Percentiles rank a stretch among this genome's conserved stretches.
Evolutionary conservation across 2,888 invertebrate genomes (phyloP).

Genomic region (Podabrus alpinus): DNA sequence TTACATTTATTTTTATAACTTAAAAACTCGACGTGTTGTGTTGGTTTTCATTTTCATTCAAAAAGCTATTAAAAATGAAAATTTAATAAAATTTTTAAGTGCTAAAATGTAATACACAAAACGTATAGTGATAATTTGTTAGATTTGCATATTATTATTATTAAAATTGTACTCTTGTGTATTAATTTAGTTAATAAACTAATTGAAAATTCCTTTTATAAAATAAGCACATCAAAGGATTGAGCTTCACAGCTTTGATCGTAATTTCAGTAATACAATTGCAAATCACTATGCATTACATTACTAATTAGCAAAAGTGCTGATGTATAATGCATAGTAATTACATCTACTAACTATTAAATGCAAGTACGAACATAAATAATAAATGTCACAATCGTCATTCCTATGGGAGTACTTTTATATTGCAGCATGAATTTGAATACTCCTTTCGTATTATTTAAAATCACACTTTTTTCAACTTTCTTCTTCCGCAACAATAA

Average conservation of each 20-base stretch:
- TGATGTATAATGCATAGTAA: slow-evolving; percentile 23
- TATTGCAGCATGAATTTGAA: background rate
- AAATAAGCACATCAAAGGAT: slow-evolving; percentile 25
- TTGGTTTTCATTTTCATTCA: background rate
- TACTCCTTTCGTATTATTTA: background rate
- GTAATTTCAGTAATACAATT: slow-evolving; percentile 23
- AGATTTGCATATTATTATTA: slow-evolving; percentile 7
- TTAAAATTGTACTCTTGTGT: slow-evolving; percentile 14
- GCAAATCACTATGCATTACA: slow-evolving; percentile 23
- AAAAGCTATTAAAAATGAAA: background rate
- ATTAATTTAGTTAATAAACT: slow-evolving; percentile 20
- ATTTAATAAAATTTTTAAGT: background rate
- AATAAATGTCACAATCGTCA: slow-evolving; percentile 16
- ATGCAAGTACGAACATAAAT: slow-evolving; percentile 13
- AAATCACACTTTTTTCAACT: background rate
- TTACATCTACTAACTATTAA: slow-evolving; percentile 24
- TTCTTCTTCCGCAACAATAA: background rate
- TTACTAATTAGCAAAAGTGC: slow-evolving; percentile 26
- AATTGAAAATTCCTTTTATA: slow-evolving; percentile 27
- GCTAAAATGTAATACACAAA: background rate
- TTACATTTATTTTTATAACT: slow-evolving; percentile 42
- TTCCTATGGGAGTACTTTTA: slow-evolving; percentile 4
- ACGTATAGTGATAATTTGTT: slow-evolving; percentile 8
- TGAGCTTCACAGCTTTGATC: slow-evolving; percentile 26
- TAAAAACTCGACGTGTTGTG: background rate